Percentiles rank a stretch among this genome's conserved stretches.
phyloP scores from a whole-genome alignment of 2,888 invertebrate species.

The Harpagoxenus sublaevis region DNA sequence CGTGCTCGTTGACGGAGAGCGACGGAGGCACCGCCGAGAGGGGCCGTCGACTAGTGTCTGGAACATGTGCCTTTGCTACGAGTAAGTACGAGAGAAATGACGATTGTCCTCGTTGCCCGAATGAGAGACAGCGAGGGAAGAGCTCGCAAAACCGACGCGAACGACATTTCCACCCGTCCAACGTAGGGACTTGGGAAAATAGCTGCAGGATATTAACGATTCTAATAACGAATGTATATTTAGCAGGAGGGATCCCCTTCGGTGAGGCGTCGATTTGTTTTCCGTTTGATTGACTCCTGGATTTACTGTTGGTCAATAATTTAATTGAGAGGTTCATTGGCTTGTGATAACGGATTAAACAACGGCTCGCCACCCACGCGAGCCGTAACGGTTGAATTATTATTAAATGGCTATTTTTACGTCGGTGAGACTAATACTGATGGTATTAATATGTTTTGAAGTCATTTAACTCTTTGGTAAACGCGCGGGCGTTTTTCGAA shows the following conservation, averaged over 20 bases:
- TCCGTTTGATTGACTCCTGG: neutral
- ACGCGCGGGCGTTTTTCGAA: neutral
- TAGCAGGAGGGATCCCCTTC: neutral
- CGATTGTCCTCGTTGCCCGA: neutral
- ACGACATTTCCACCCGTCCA: neutral
- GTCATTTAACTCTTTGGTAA: conserved; percentile 12
- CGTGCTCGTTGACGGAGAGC: conserved; percentile 27
- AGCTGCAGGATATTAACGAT: neutral
- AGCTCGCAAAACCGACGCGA: neutral
- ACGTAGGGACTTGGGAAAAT: too few relatives aligned
- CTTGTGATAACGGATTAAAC: conserved; percentile 26
- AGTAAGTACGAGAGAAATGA: conserved; percentile 21
- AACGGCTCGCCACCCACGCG: conserved; percentile 25
- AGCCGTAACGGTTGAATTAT: conserved; percentile 16
- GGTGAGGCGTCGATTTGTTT: neutral
- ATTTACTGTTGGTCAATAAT: conserved; percentile 17
- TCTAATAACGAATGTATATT: neutral
- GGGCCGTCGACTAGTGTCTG: conserved; percentile 40
- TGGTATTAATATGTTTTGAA: conserved; percentile 16
- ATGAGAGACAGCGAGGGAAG: neutral
- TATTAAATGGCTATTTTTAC: conserved; percentile 40
- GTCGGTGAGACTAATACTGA: neutral
- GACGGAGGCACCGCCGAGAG: conserved; percentile 43
- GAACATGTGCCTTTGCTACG: conserved; percentile 62
- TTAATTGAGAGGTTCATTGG: conserved; percentile 32